phyloP scores from a whole-genome alignment of 23 tunicate species.

The Botrylloides violaceus region DNA sequence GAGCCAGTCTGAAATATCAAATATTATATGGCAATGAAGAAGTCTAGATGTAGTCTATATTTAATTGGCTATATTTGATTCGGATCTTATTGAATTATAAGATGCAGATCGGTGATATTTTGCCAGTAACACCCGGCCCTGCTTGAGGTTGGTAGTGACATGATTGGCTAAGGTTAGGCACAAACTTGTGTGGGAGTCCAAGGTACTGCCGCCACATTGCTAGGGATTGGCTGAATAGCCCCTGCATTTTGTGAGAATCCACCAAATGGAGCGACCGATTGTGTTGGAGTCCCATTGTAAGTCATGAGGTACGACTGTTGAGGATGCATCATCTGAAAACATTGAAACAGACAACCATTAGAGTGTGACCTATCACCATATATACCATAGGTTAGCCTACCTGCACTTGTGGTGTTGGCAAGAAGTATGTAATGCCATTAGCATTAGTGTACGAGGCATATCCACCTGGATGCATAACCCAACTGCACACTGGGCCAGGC shows the following conservation, averaged over 20 bases:
- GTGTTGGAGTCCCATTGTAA: conserved; percentile 38
- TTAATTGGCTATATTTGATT: not conserved
- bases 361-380: too few species aligned
- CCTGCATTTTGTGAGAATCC: conserved; percentile 35
- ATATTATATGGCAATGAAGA: too few species aligned
- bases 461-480: conserved; percentile 98
- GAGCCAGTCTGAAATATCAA: conserved; percentile 29
- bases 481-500: conserved; percentile 80
- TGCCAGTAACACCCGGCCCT: not conserved
- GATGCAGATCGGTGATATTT: not conserved
- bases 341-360: too few species aligned
- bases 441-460: conserved; percentile 88
- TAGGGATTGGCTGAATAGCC: conserved; percentile 40
- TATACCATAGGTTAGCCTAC: conserved; percentile 32
- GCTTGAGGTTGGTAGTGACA: not conserved
- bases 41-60: too few species aligned
- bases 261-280: conserved; percentile 62
- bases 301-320: conserved; percentile 44
- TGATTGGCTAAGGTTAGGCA: too few species aligned
- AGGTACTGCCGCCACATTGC: conserved; percentile 57
- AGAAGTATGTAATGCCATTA: conserved; percentile 94
- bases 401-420: conserved; percentile 55
- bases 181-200: conserved; percentile 63
- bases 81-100: not conserved
- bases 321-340: conserved; percentile 4